phyloP scores from a whole-genome alignment of 1,140 invertebrate species.

The Dufourea novaeangliae region DNA sequence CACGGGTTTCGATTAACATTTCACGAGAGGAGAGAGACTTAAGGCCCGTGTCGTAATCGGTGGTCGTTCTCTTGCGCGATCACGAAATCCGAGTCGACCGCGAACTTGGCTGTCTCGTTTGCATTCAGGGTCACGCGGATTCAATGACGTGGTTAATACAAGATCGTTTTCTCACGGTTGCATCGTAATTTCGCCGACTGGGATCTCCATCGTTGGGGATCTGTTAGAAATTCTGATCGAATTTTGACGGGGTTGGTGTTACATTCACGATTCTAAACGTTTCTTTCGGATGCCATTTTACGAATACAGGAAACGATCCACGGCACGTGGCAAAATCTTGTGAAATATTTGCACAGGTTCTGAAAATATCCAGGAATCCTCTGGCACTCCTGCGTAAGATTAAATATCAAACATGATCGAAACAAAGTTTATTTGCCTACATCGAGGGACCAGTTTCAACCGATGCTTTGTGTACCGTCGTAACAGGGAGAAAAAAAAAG shows the following conservation, averaged over 20 bases:
- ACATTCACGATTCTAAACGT: too few relatives aligned
- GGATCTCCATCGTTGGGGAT: too few relatives aligned
- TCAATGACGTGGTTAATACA: slow-evolving; percentile 57
- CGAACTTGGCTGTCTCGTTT: slow-evolving; percentile 62
- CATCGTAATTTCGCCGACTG: slow-evolving; percentile 16
- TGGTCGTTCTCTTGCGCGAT: slow-evolving; percentile 61
- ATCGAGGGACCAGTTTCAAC: too few relatives aligned
- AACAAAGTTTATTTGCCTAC: background rate
- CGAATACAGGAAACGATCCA: too few relatives aligned
- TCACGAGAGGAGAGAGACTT: slow-evolving; percentile 14
- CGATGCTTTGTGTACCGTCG: too few relatives aligned
- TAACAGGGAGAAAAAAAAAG: too few relatives aligned
- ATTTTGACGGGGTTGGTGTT: too few relatives aligned
- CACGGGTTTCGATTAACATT: slow-evolving; percentile 57
- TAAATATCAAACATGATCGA: background rate
- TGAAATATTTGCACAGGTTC: background rate
- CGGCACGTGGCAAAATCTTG: background rate
- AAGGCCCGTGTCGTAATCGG: slow-evolving; percentile 47
- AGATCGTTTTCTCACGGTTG: slow-evolving; percentile 44
- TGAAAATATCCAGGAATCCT: background rate
- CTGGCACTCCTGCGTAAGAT: background rate
- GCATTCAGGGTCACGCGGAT: slow-evolving; percentile 60
- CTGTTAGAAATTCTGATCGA: too few relatives aligned
- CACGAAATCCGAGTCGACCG: slow-evolving; percentile 63
- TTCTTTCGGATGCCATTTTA: too few relatives aligned